Evolutionary conservation across 2,113 vertebrate genomes (phyloP).

Genomic region (Pelobates fuscus): DNA sequence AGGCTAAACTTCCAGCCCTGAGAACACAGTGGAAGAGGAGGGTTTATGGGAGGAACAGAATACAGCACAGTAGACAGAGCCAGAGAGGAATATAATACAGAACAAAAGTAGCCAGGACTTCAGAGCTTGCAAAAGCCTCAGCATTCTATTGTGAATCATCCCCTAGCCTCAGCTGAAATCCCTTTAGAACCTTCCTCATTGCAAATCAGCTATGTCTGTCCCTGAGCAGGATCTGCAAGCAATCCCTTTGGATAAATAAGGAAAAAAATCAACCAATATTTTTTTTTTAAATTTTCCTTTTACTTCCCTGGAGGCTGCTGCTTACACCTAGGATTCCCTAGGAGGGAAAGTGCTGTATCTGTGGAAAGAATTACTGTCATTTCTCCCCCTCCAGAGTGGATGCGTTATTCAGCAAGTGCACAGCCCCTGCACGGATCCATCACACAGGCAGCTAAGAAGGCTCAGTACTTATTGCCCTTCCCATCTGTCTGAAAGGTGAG

Average conservation of each 20-base stretch:
- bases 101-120: constrained; percentile 22
- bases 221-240: constrained; percentile 1
- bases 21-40: constrained; percentile 26
- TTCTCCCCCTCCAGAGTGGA: neutral
- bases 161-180: neutral
- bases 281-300: too few species aligned
- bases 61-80: constrained; percentile 27
- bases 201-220: neutral
- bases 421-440: neutral
- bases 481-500: constrained; percentile 41
- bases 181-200: constrained; percentile 22
- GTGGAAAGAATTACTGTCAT: neutral
- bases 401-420: constrained; percentile 12
- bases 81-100: constrained; percentile 29
- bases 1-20: constrained; percentile 40
- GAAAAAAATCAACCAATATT: neutral
- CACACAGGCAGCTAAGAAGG: neutral
- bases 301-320: constrained; percentile 7
- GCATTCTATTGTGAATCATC: constrained; percentile 17
- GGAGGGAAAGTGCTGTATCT: neutral
- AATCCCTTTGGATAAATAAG: constrained; percentile 16
- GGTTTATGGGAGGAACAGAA: constrained; percentile 24
- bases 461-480: neutral
- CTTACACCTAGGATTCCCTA: neutral
- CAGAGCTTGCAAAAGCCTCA: constrained; percentile 21